Evolutionary conservation across 1,140 invertebrate genomes (phyloP).

Genomic region (Chrysomallon squamiferum): DNA sequence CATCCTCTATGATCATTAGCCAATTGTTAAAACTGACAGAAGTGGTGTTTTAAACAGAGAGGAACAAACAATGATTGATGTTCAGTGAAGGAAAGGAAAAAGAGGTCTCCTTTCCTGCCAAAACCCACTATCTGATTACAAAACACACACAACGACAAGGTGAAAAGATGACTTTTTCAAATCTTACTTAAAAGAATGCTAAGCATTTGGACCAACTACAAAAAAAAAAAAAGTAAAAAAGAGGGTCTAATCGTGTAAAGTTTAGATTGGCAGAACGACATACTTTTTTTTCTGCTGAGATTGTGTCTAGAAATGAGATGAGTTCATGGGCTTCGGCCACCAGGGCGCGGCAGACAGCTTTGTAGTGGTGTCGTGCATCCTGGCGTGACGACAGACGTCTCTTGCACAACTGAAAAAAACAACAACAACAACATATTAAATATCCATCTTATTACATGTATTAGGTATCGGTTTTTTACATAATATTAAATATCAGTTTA

Average conservation of each 20-base stretch:
- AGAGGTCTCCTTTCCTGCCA: too few relatives aligned
- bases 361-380: slow-evolving; percentile 82
- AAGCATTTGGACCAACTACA: neutral
- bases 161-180: neutral
- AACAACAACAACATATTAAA: slow-evolving; percentile 23
- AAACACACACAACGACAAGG: too few relatives aligned
- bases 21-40: too few relatives aligned
- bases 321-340: slow-evolving; percentile 90
- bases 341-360: slow-evolving; percentile 87
- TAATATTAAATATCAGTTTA: neutral
- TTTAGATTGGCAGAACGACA: neutral
- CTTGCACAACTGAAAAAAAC: slow-evolving; percentile 71
- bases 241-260: neutral
- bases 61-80: too few relatives aligned
- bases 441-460: too few relatives aligned
- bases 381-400: slow-evolving; percentile 70
- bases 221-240: neutral
- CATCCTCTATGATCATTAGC: too few relatives aligned
- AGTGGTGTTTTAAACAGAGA: too few relatives aligned
- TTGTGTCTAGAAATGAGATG: slow-evolving; percentile 85
- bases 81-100: too few relatives aligned
- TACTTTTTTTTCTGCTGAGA: slow-evolving; percentile 64
- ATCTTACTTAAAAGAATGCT: neutral
- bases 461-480: neutral
- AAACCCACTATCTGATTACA: too few relatives aligned